Evolutionary conservation across 2,797 vertebrate genomes (phyloP).

Genomic region (Knipowitschia caucasica): DNA sequence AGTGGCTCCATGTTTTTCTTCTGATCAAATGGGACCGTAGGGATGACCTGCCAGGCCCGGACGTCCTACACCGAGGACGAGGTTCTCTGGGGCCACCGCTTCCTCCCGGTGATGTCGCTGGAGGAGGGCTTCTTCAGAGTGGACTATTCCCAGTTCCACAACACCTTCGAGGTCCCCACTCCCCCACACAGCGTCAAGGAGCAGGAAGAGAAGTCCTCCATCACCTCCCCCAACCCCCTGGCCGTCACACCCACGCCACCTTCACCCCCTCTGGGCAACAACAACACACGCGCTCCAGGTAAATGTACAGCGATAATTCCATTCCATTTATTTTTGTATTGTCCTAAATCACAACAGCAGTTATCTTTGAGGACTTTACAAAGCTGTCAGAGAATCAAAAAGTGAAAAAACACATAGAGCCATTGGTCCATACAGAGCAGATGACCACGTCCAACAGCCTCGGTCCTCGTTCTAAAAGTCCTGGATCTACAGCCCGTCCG

Average conservation of each 20-base stretch:
- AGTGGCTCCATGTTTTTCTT: slow-evolving; percentile 9
- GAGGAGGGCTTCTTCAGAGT: slow-evolving; percentile 89
- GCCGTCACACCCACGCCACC: slow-evolving; percentile 57
- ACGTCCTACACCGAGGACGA: slow-evolving; percentile 90
- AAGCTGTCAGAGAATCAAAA: no score
- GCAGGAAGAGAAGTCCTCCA: slow-evolving; percentile 80
- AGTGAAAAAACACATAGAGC: no score
- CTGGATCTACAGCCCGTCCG: no score
- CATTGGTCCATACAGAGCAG: no score
- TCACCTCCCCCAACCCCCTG: slow-evolving; percentile 66
- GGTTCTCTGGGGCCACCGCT: slow-evolving; percentile 87
- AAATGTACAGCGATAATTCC: no score
- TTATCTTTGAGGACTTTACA: no score
- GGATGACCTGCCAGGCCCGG: slow-evolving; percentile 89
- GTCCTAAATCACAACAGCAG: no score
- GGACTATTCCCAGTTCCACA: slow-evolving; percentile 89
- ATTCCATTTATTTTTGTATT: no score
- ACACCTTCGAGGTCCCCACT: slow-evolving; percentile 85
- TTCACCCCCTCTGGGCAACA: slow-evolving; percentile 55
- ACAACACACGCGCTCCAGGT: slow-evolving; percentile 41
- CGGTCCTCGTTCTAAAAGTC: no score
- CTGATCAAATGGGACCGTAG: slow-evolving; percentile 52
- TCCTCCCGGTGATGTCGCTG: slow-evolving; percentile 88
- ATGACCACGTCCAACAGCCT: no score
- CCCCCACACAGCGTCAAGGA: slow-evolving; percentile 85